A percentile compares a stretch with the other conserved stretches of the same genome.
These are phyloP conservation scores for Furnarius figulus DNA, from an alignment of 2,113 vertebrate species.

Conservation along the genomic window DNA sequence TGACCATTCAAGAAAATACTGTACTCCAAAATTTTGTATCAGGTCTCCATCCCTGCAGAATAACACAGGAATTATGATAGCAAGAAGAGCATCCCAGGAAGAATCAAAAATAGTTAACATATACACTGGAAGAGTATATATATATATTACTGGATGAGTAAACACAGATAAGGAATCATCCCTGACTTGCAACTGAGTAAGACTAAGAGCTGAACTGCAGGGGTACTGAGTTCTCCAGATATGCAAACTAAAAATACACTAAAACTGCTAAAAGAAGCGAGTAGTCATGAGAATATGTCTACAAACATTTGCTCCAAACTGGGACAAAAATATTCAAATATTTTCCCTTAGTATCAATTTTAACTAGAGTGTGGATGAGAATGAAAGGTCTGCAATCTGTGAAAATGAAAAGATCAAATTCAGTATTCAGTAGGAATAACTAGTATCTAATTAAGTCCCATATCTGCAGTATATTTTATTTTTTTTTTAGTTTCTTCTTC, in stretches of 20 bases:
- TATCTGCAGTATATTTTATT: neutral
- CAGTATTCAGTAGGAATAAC: neutral
- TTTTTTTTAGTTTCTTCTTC: neutral
- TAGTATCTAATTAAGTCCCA: neutral
- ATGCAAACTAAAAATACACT: neutral
- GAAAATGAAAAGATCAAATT: slow-evolving; percentile 7
- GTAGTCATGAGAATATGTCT: neutral
- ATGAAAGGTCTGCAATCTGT: slow-evolving; percentile 36
- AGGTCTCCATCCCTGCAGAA: neutral
- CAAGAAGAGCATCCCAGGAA: neutral
- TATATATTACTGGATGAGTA: neutral
- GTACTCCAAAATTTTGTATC: neutral
- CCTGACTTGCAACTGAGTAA: neutral
- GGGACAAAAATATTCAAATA: neutral
- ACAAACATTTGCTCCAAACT: neutral
- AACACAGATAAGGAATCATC: neutral
- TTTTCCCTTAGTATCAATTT: neutral
- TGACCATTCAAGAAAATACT: neutral
- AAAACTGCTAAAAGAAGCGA: neutral
- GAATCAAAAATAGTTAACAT: neutral
- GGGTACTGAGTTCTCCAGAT: neutral
- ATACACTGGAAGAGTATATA: neutral
- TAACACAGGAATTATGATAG: neutral
- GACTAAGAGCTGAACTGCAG: neutral
- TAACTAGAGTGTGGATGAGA: neutral